Evolutionary conservation across 1,140 invertebrate genomes (phyloP).

Genomic region (Atopsyche davidsoni): DNA sequence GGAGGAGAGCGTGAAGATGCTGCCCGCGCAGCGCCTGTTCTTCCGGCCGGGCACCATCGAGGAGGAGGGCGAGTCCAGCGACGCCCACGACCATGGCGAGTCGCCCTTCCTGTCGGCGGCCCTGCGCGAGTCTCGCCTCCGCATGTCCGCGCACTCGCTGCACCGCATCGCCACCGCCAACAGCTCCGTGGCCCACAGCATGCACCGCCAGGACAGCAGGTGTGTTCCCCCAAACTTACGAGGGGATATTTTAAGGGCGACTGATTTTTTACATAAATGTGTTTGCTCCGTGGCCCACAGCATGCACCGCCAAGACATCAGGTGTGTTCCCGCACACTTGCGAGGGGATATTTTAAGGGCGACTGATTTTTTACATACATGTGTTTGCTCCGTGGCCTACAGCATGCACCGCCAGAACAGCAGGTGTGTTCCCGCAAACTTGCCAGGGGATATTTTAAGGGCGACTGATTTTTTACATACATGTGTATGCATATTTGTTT

Average conservation of each 20-base stretch:
- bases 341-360: too few species aligned
- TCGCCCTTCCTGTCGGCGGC: conserved; percentile 37
- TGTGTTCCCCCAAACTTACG: too few species aligned
- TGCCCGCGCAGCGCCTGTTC: conserved; percentile 32
- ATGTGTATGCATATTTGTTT: too few species aligned
- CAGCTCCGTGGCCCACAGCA: conserved; percentile 45
- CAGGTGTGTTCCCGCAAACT: too few species aligned
- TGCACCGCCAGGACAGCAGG: conserved; percentile 45
- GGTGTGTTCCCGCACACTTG: too few species aligned
- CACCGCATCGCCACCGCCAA: conserved; percentile 46
- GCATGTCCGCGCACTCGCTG: conserved; percentile 40
- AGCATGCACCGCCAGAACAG: conserved; percentile 43
- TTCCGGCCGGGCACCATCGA: conserved; percentile 46
- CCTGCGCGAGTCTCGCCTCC: conserved; percentile 35
- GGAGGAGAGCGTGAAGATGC: conserved; percentile 18
- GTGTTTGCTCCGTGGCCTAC: conserved; percentile 45
- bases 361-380: too few species aligned
- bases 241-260: too few species aligned
- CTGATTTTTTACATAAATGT: too few species aligned
- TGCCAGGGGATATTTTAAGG: too few species aligned
- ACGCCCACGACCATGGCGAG: conserved; percentile 42
- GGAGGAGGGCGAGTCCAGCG: conserved; percentile 43
- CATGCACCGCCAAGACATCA: conserved; percentile 43
- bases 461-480: too few species aligned
- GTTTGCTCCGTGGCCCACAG: conserved; percentile 46